Base-by-base conservation (phyloP, 2,113 vertebrate species). In the Cyphomyrus plagiostoma region DNA sequence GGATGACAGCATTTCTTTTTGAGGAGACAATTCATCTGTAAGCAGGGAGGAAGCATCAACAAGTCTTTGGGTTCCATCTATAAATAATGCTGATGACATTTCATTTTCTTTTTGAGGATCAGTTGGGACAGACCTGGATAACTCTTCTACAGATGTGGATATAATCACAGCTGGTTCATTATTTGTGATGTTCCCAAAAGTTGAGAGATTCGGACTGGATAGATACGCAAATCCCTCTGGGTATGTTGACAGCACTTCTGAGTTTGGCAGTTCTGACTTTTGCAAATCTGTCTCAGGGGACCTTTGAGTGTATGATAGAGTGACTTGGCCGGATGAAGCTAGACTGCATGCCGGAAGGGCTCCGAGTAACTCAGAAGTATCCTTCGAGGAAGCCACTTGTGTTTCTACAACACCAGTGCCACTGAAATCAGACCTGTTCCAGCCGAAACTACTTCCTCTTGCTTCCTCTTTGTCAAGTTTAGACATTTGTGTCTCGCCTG, bases 1-100 rank as follows among this genome's bases (percentile, higher is more conserved):
- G 39, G 86, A 88, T 82, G 86, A 56, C 7, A 83, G 42, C 88
- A 11, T 6, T 7, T 89, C 77, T 90, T 89, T 74, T 80, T 85
- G 7, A 86, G 13, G 46, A 49, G 45, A 17, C 23, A 49, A 45
- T 56, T 90, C 88, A 66, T 23, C 30, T 89, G 89, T 88, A 52
- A 84, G 23, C 82, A 89, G 62, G 62, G 46, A 9, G 77, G 39
- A 70, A 30, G 17, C 50, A 30, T 88, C 10, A 56, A n/a, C 45
- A 30, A 23, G 39, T 42, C 13, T 48, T 10, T 52, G 52, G 39
- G 90, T 91, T 52, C 89, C 84, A 70, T 74, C 83, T 39, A 50
- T n/a, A 42, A 15, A 42, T 30, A 84, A 53, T n/a, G 46, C 23
- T 70, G 45, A 30, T 8, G 62, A 48, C 10, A 21, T 26, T 50